Evolutionary conservation across 1,140 invertebrate species (phyloP).

Genomic region (Drosophila aff.): DNA sequence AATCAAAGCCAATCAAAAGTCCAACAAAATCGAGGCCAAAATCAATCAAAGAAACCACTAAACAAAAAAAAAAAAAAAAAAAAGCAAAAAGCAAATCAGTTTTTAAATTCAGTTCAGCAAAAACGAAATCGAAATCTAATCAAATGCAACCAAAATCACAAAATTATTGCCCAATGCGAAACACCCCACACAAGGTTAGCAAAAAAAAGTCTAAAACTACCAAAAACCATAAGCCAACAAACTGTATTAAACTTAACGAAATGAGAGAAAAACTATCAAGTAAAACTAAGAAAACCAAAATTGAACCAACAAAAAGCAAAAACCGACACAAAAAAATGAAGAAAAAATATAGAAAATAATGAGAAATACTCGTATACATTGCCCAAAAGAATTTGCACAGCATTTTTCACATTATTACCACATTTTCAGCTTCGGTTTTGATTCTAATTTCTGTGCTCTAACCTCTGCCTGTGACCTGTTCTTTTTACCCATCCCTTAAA

Average conservation of each 20-base stretch:
- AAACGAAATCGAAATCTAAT: slow-evolving; percentile 18
- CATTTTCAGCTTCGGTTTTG: slow-evolving; percentile 20
- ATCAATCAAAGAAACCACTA: slow-evolving; percentile 21
- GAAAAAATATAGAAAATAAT: slow-evolving; percentile 1
- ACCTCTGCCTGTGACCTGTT: slow-evolving; percentile 17
- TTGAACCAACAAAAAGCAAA: slow-evolving; percentile 28
- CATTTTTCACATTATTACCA: slow-evolving; percentile 39
- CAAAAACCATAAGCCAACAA: slow-evolving; percentile 37
- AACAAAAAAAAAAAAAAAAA: slow-evolving; percentile 1
- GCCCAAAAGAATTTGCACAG: slow-evolving; percentile 69
- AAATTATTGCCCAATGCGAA: slow-evolving; percentile 80
- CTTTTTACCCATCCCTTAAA: neutral
- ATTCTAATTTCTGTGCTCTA: slow-evolving; percentile 8
- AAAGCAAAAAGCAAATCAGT: slow-evolving; percentile 31
- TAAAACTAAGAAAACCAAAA: slow-evolving; percentile 24
- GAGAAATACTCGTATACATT: slow-evolving; percentile 8
- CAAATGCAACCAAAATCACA: slow-evolving; percentile 80
- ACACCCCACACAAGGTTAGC: slow-evolving; percentile 79
- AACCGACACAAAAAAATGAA: slow-evolving; percentile 35
- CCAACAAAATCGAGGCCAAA: slow-evolving; percentile 41
- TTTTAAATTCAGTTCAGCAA: slow-evolving; percentile 45
- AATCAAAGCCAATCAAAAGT: slow-evolving; percentile 54
- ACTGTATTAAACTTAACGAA: slow-evolving; percentile 5
- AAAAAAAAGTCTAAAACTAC: slow-evolving; percentile 45
- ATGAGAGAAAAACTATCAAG: slow-evolving; percentile 11